A percentile compares a stretch with the other conserved stretches of the same genome.
These are phyloP conservation scores for Dinomys branickii DNA, from an alignment of 2,113 vertebrate genomes.

Conservation along the genomic window DNA sequence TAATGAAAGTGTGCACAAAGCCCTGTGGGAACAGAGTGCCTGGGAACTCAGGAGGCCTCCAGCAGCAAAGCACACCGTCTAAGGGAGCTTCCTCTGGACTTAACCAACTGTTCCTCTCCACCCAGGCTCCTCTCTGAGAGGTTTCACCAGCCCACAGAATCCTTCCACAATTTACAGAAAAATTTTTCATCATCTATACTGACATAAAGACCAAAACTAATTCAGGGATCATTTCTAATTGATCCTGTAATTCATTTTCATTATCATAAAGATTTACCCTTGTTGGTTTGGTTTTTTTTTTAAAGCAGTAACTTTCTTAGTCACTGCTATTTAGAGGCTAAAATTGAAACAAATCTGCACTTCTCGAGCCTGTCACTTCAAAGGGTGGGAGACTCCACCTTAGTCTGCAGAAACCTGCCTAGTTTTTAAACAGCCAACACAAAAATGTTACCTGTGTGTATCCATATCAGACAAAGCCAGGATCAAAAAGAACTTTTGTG, in stretches of 20 bases:
- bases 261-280: neutral
- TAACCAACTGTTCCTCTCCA: slow-evolving; percentile 26
- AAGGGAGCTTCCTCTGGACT: neutral
- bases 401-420: neutral
- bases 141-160: neutral
- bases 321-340: slow-evolving; percentile 30
- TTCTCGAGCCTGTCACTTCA: neutral
- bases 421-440: slow-evolving; percentile 20
- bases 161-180: slow-evolving; percentile 1
- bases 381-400: neutral
- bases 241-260: neutral
- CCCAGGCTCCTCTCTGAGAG: neutral
- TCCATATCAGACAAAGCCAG: neutral
- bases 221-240: slow-evolving; percentile 36
- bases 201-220: slow-evolving; percentile 43
- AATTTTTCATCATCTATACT: neutral
- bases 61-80: neutral
- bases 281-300: neutral
- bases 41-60: neutral
- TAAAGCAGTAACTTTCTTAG: slow-evolving; percentile 44
- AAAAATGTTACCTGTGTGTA: neutral
- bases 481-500: neutral
- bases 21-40: neutral
- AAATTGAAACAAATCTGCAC: slow-evolving; percentile 38
- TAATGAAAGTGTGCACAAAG: slow-evolving; percentile 30